phyloP scores from a whole-genome alignment of 2,797 vertebrate genomes.

The Catostomus latipinnis region DNA sequence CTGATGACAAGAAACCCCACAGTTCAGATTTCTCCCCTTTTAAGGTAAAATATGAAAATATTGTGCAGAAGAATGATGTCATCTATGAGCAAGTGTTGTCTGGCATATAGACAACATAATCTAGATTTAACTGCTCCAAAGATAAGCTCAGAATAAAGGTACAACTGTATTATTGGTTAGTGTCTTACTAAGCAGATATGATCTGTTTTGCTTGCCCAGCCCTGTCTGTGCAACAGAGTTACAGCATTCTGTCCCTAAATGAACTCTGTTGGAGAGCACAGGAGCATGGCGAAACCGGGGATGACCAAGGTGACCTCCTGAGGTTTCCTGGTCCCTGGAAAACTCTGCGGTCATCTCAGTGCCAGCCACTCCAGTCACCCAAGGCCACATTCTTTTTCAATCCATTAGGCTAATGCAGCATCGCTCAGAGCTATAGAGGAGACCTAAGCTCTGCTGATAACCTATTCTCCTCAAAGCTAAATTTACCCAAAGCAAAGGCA shows the following conservation, averaged over 20 bases:
- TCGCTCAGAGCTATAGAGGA: slow-evolving; percentile 12
- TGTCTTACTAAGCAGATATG: background rate
- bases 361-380: slow-evolving; percentile 5
- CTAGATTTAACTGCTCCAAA: slow-evolving; percentile 12
- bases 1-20: background rate
- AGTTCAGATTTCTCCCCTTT: too few species aligned
- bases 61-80: background rate
- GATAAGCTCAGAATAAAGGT: background rate
- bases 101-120: background rate
- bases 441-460: slow-evolving; percentile 7
- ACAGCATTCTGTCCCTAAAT: slow-evolving; percentile 28
- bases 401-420: slow-evolving; percentile 45
- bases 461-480: slow-evolving; percentile 45
- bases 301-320: slow-evolving; percentile 52
- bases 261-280: slow-evolving; percentile 27
- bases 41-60: background rate
- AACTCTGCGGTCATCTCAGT: slow-evolving; percentile 32
- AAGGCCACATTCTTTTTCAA: slow-evolving; percentile 39
- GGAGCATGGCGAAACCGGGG: background rate
- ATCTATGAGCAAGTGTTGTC: slow-evolving; percentile 4
- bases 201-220: background rate
- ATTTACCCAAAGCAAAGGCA: slow-evolving; percentile 1
- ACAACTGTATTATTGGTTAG: background rate
- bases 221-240: background rate
- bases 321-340: slow-evolving; percentile 19